Evolutionary conservation across 2,797 vertebrate genomes (phyloP), one percentile per base, ranked within the genome.

Genomic region (Poeciliopsis infans): DNA sequence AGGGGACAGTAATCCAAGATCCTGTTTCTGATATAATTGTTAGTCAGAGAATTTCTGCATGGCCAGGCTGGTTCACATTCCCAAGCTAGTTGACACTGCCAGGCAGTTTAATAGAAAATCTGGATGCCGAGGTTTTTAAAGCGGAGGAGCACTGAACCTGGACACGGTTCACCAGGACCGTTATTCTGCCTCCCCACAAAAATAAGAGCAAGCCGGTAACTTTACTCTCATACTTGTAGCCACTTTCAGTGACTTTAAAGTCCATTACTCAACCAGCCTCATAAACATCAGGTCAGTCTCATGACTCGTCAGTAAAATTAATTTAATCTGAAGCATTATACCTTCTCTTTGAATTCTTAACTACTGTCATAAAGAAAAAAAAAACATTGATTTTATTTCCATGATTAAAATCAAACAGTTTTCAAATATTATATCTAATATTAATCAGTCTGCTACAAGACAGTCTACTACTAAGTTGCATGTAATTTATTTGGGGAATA

Each of bases 1-100:
- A 10, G 79, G 95, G 94, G 96, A 96, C 92, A 86, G 93, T 96
- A 96, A 96, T 96, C 96, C 95, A 93, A 96, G 95, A 96, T 96
- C 95, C 95, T 96, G 95, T 96, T 96, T 95, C 96, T 96, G 96
- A 96, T 96, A 96, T 96, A 96, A 96, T 96, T 96, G 96, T 96
- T 96, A 96, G 96, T 96, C 95, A 96, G 96, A 96, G 95, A 96
- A 95, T 96, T 96, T 96, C 96, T 96, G 96, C 96, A 96, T 96
- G 95, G 92, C 93, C 96, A 95, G 92, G 80, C 90, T 88, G 85
- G 92, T 95, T 95, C 96, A 96, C 93, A 96, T 96, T 96, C 96
- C 96, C 96, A 96, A 95, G 96, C 95, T 94, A 94, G 95, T 96
- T 96, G 95, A 96, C 95, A 95, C 95, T 96, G 95, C 95, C 95